Evolutionary conservation across 2,888 invertebrate species (phyloP).

Genomic region (Phengaris arion): DNA sequence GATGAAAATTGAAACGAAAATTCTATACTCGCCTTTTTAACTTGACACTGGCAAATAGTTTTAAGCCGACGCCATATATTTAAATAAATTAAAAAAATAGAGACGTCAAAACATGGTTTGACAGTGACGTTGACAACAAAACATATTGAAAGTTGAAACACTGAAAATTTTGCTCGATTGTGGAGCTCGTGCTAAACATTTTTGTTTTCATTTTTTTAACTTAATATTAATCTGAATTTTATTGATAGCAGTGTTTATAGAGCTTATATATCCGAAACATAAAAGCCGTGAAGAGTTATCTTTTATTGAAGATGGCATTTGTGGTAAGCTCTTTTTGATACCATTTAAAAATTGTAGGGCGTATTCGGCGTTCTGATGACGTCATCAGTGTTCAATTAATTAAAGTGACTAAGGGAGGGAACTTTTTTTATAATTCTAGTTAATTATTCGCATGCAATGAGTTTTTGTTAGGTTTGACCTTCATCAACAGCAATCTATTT

Average conservation of each 20-base stretch:
- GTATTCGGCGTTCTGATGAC: conserved; percentile 47
- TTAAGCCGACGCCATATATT: too few relatives aligned
- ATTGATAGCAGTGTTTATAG: not conserved
- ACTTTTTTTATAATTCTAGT: conserved; percentile 2
- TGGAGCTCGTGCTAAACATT: not conserved
- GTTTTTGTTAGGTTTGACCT: not conserved
- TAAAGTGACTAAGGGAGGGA: conserved; percentile 41
- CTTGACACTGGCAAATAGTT: too few relatives aligned
- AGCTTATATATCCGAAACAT: not conserved
- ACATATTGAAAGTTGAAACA: not conserved
- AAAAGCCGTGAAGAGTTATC: not conserved
- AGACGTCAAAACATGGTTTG: not conserved
- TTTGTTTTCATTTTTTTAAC: not conserved
- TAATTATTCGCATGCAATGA: not conserved
- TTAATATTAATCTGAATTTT: not conserved
- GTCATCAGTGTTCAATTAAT: conserved; percentile 37
- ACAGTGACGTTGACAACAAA: not conserved
- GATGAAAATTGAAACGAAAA: too few relatives aligned
- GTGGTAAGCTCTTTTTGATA: conserved; percentile 23
- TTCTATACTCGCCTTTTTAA: too few relatives aligned
- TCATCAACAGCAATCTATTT: not conserved
- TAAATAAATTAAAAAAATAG: not conserved
- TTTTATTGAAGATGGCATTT: conserved; percentile 21
- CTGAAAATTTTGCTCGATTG: not conserved
- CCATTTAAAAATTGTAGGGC: conserved; percentile 39